A percentile compares a stretch with the other conserved stretches of the same genome.
Conservation (phyloP, 2,888 invertebrate species). For the Dryobotodes eremita region DNA sequence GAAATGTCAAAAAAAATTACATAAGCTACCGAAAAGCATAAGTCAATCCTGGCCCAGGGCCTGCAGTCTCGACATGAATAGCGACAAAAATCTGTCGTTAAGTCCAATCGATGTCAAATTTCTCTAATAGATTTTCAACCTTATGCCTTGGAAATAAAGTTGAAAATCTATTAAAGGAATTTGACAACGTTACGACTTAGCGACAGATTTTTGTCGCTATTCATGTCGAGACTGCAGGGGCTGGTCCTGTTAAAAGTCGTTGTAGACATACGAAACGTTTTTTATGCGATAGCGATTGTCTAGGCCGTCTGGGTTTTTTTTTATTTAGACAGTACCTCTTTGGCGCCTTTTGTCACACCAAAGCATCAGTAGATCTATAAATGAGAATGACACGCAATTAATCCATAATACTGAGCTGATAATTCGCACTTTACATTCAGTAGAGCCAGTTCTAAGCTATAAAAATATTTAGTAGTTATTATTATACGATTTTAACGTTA, state of each 20-base stretch:
- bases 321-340: background rate
- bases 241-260: background rate
- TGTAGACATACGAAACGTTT: background rate
- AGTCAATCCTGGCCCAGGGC: too few species aligned
- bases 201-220: too few species aligned
- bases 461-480: slow-evolving; percentile 31
- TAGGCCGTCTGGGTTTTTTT: background rate
- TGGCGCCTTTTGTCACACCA: background rate
- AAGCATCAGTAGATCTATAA: slow-evolving; percentile 7
- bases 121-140: too few species aligned
- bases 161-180: too few species aligned
- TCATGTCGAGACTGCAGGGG: too few species aligned
- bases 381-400: slow-evolving; percentile 6
- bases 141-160: too few species aligned
- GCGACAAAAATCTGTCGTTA: too few species aligned
- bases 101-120: too few species aligned
- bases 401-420: slow-evolving; percentile 13
- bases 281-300: background rate
- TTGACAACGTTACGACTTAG: too few species aligned
- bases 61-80: too few species aligned
- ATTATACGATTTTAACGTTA: slow-evolving; percentile 28
- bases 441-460: slow-evolving; percentile 15
- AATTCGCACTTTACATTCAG: slow-evolving; percentile 55
- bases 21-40: background rate
- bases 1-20: background rate